Conservation (phyloP, 2,888 invertebrate genomes). For the Rhamphomyia laevipes region DNA sequence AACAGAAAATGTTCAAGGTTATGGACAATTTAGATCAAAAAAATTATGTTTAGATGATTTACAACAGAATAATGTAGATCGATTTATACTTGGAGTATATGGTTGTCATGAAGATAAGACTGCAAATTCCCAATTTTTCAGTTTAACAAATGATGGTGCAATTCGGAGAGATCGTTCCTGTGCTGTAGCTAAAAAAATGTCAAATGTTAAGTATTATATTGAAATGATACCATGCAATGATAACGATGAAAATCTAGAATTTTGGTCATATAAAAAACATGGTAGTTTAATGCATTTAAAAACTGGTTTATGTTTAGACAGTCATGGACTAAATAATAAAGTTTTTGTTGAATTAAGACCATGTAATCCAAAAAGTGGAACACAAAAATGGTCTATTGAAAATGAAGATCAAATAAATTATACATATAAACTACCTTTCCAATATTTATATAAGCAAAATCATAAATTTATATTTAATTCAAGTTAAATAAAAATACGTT, state of each 20-base stretch:
- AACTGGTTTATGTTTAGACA: constrained; percentile 48
- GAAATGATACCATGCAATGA: constrained; percentile 36
- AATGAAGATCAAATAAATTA: constrained; percentile 15
- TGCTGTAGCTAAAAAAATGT: constrained; percentile 41
- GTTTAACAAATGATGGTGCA: constrained; percentile 56
- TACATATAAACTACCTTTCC: not conserved
- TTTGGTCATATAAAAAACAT: constrained; percentile 39
- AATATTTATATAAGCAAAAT: too few relatives aligned
- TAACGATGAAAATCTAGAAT: constrained; percentile 31
- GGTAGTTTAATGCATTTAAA: constrained; percentile 43
- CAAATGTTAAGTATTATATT: constrained; percentile 24
- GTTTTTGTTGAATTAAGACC: constrained; percentile 29
- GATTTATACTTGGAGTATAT: constrained; percentile 62
- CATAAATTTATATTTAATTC: too few relatives aligned
- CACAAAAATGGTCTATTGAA: constrained; percentile 33
- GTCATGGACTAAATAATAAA: constrained; percentile 31
- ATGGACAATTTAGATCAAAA: constrained; percentile 41
- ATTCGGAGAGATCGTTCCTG: constrained; percentile 67
- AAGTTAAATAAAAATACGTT: too few relatives aligned
- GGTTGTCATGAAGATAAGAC: constrained; percentile 48
- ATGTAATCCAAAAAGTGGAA: constrained; percentile 29
- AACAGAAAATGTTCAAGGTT: constrained; percentile 64
- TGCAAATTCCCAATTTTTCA: constrained; percentile 54
- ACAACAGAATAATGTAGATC: constrained; percentile 58
- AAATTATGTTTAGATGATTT: constrained; percentile 70